Evolutionary conservation across 2,113 vertebrate species (phyloP), one percentile per base, ranked within the genome.

Genomic region (Lucifuga dentata): DNA sequence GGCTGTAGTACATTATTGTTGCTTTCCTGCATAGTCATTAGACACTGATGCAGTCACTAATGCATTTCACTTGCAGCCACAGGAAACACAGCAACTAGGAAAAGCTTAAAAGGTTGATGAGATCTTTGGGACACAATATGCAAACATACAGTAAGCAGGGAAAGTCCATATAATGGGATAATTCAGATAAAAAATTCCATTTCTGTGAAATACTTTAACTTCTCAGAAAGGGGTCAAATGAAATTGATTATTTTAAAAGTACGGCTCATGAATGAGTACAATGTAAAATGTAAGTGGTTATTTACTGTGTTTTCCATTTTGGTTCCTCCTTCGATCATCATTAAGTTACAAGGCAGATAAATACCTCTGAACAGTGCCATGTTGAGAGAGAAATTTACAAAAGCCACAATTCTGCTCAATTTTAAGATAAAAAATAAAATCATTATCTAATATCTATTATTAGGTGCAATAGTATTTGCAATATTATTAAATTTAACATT

Each of bases 51-150:
- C 21, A 57, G 53, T 32, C 11, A 5, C 78, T 81, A 71, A 81
- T 84, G 75, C 56, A 70, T 73, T 81, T 69, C 74, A 73, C 66
- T 67, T 66, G 35, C 2, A 3, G 48, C 67, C 70, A 57, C 52
- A 58, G 55, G 39, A 71, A 45, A 60, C 52, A 68, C 65, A 53
- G 16, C 24, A 63, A 20, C 3, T 20, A 29, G 24, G 39, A 67
- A 72, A 53, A 56, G 43, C 62, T 50, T 48, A 17, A 17, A 29
- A 50, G 11, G 67, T 73, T 78, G 76, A 69, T 39, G 35, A 59
- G 32, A 26, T 15, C 21, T 44, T 70, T 38, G 32, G 44, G 57
- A 55, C 50, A 29, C 23, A 57, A 50, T 40, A 32, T 38, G 36
- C 40, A 11, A 23, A 43, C 26, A 29, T n/a, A n/a, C n/a, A n/a